Conservation (phyloP, 2,888 invertebrate genomes). For the Exocentrus adspersus region DNA sequence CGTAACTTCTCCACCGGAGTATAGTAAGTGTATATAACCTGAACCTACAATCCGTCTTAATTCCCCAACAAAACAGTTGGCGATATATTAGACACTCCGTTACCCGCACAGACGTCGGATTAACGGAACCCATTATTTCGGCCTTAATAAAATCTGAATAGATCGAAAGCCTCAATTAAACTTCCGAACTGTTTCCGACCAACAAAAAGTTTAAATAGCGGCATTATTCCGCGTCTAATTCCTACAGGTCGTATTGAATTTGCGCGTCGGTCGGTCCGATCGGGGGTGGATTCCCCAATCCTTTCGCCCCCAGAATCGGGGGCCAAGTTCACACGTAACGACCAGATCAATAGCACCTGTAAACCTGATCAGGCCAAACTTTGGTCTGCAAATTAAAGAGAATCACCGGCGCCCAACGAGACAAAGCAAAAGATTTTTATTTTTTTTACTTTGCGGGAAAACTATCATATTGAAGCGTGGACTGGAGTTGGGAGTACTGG, state of each 20-base stretch:
- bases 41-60: background rate
- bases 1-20: too few relatives aligned
- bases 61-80: conserved; percentile 6
- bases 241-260: conserved; percentile 27
- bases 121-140: conserved; percentile 26
- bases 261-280: too few relatives aligned
- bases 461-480: too few relatives aligned
- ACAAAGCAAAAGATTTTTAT: too few relatives aligned
- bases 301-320: conserved; percentile 36
- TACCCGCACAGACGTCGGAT: conserved; percentile 22
- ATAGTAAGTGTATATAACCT: too few relatives aligned
- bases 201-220: conserved; percentile 39
- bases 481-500: too few relatives aligned
- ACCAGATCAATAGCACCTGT: conserved; percentile 60
- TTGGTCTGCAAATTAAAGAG: conserved; percentile 48
- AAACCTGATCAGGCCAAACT: conserved; percentile 59
- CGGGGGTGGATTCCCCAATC: conserved; percentile 25
- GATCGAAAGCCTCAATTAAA: conserved; percentile 29
- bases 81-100: conserved; percentile 25
- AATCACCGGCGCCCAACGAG: conserved; percentile 19
- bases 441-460: too few relatives aligned
- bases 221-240: conserved; percentile 38
- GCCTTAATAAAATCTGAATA: conserved; percentile 34
- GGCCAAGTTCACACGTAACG: conserved; percentile 54
- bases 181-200: conserved; percentile 28